These are phyloP conservation scores for Orthonyx spaldingii DNA, from an alignment of 2,113 vertebrate genomes.

Conservation along the genomic window DNA sequence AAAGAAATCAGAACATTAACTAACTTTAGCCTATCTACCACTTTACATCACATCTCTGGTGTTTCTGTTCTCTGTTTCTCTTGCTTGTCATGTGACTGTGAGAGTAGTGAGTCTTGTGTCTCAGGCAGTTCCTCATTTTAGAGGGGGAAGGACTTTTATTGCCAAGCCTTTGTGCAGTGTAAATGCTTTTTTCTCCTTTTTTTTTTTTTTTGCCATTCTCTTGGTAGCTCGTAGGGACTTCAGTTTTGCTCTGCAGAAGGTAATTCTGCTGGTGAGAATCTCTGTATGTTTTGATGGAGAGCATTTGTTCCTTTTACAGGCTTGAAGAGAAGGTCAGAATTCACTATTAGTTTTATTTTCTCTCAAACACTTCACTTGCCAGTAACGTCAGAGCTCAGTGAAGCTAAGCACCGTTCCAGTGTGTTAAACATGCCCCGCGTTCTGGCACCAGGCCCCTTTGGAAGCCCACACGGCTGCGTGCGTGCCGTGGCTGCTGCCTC, in stretches of 20 bases:
- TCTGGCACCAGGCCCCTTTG: not conserved
- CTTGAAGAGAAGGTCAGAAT: not conserved
- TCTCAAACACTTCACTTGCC: not conserved
- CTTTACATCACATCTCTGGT: not conserved
- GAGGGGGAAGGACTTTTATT: not conserved
- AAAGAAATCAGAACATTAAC: not conserved
- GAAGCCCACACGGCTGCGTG: not conserved
- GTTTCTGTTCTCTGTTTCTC: slow-evolving; percentile 7
- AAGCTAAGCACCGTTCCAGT: not conserved
- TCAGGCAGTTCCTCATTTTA: slow-evolving; percentile 1
- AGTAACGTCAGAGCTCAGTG: not conserved
- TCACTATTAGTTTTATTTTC: not conserved
- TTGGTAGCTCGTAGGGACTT: not conserved
- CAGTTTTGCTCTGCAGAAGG: not conserved
- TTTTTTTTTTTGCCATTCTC: not conserved
- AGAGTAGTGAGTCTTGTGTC: not conserved
- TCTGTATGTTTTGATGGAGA: not conserved
- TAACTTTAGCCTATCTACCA: not conserved
- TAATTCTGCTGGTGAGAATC: not conserved
- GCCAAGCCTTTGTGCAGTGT: not conserved
- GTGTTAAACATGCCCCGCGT: not conserved
- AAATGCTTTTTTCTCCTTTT: accelerated
- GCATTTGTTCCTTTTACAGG: not conserved
- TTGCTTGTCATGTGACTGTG: not conserved
- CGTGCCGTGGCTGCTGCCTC: accelerated